Evolutionary conservation across 1,140 invertebrate species (phyloP).

Genomic region (Cotesia chilonis): DNA sequence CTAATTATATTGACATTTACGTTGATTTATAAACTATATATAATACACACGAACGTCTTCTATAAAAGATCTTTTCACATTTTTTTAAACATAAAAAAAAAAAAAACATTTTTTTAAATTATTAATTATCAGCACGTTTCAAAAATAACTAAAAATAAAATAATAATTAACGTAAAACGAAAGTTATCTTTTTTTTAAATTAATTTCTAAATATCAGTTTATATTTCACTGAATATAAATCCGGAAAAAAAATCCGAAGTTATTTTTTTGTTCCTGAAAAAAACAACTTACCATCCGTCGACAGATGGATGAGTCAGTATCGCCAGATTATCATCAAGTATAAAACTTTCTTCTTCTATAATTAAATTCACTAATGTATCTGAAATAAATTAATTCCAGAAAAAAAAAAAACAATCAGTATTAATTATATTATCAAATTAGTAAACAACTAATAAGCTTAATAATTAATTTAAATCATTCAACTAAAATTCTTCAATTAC

Average conservation of each 20-base stretch:
- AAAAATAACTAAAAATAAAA: no score
- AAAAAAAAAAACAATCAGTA: background rate
- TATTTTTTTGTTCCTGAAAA: slow-evolving; percentile 43
- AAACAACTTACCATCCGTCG: slow-evolving; percentile 60
- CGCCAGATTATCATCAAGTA: background rate
- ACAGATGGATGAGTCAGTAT: slow-evolving; percentile 27
- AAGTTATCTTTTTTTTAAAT: slow-evolving; percentile 2
- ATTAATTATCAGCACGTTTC: no score
- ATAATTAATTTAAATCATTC: background rate
- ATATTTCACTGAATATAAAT: slow-evolving; percentile 23
- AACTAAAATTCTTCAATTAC: background rate
- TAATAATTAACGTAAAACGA: slow-evolving; percentile 5
- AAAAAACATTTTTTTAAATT: slow-evolving; percentile 3
- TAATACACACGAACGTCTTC: no score
- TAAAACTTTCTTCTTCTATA: background rate
- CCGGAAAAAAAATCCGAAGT: slow-evolving; percentile 43
- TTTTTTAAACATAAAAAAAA: background rate
- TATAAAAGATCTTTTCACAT: no score
- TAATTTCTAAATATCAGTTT: background rate
- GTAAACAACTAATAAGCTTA: background rate
- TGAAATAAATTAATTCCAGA: background rate
- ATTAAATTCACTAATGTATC: background rate
- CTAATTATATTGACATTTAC: no score
- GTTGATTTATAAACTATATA: no score
- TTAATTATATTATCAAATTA: background rate